Evolutionary conservation across 2,888 invertebrate species (phyloP), one percentile per base, ranked within the genome.

Genomic region (Agriotes lineatus): DNA sequence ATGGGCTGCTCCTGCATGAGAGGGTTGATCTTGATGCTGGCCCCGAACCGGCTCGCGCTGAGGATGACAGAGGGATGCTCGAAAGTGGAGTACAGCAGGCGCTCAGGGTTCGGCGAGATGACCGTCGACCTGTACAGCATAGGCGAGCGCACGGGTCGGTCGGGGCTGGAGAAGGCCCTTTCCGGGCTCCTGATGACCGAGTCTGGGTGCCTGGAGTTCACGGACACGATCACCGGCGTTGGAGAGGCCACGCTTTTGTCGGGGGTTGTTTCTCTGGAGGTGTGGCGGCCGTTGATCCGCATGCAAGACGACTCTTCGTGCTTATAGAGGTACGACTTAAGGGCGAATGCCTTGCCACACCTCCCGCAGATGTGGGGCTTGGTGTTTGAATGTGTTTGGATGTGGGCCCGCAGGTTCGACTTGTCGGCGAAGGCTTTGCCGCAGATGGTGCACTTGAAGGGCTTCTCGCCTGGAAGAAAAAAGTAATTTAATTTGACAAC

Each of bases 381-480:
- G 57, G 92, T 93, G 77, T 91, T 91, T 59, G 95, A 95, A 83
- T 95, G 95, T 0, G 95, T 96, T 84, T 96, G 96, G 45, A 94
- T 89, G 85, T 96, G 96, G 0, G 96, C 96, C 0, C 96, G 89
- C 39, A 96, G 86, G 82, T 96, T 96, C 52, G 95, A 95, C 81
- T 96, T 94, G 86, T 96, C 96, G 0, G 96, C 96, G 81, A 96
- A 96, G 0, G 95, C 93, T 83, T 96, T 96, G 75, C 88, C 88
- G 84, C 96, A 96, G 66, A 94, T 91, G 37, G 89, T 89, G 80
- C 96, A 96, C 75, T 91, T 90, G 85, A 96, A 96, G 0, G 96
- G 96, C 79, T 95, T 94, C 82, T 94, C 94, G 19, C 94, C 94
- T 91, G 82, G 61, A 85, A 85, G 5, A n/a, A 12, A n/a, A 50